Conservation (phyloP, 2,113 vertebrate species). For the Panthera uncia region DNA sequence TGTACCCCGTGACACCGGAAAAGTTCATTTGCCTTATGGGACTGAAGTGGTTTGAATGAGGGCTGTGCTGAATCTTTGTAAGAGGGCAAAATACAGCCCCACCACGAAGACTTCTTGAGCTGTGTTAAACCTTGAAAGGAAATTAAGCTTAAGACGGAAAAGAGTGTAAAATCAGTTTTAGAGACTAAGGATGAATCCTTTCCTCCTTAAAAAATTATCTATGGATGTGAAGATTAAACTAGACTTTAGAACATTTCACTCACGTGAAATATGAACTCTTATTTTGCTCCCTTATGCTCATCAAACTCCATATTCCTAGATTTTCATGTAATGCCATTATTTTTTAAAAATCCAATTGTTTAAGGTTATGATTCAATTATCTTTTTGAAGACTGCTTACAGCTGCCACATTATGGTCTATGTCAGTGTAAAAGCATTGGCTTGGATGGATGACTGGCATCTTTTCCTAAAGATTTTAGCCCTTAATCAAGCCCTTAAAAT, state of each 20-base stretch:
- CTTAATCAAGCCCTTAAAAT: not conserved
- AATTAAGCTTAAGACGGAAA: not conserved
- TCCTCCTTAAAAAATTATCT: slow-evolving; percentile 7
- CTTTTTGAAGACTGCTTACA: not conserved
- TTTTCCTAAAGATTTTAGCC: not conserved
- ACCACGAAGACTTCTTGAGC: not conserved
- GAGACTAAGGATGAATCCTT: not conserved
- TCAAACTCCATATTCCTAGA: not conserved
- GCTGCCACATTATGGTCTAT: not conserved
- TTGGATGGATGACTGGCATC: not conserved
- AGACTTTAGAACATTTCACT: not conserved
- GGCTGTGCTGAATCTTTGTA: not conserved
- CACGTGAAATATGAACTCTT: not conserved
- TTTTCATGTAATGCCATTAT: not conserved
- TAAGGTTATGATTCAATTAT: not conserved
- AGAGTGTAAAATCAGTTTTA: not conserved
- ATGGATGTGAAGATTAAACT: not conserved
- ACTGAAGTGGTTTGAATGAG: not conserved
- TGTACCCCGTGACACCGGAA: not conserved
- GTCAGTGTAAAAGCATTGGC: not conserved
- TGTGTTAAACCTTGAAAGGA: not conserved
- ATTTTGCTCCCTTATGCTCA: not conserved
- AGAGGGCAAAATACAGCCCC: not conserved
- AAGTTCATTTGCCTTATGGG: not conserved
- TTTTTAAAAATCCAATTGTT: not conserved